Conservation (phyloP, 2,888 invertebrate genomes). For the Drosophila monieri region DNA sequence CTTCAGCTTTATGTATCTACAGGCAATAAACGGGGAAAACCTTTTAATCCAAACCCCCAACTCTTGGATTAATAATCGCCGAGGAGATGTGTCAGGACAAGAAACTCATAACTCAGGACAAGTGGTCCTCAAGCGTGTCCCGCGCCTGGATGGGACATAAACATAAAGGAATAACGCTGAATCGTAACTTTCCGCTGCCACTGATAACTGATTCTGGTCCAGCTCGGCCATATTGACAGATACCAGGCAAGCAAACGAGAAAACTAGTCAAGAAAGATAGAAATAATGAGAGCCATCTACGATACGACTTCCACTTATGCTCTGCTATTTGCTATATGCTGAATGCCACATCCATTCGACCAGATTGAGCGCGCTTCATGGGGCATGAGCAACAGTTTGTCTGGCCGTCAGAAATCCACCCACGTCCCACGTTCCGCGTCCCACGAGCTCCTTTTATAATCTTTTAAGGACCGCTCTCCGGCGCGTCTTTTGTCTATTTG, state of each 20-base stretch:
- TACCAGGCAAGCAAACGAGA: slow-evolving; percentile 8
- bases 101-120: slow-evolving; percentile 37
- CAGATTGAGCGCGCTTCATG: slow-evolving; percentile 17
- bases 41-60: background rate
- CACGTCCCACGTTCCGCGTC: slow-evolving; percentile 3
- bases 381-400: slow-evolving; percentile 44
- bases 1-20: background rate
- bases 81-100: slow-evolving; percentile 29
- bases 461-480: slow-evolving; percentile 66
- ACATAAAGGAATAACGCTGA: slow-evolving; percentile 43
- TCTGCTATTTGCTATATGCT: slow-evolving; percentile 4
- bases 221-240: slow-evolving; percentile 28
- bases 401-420: slow-evolving; percentile 38
- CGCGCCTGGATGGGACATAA: slow-evolving; percentile 33
- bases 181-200: slow-evolving; percentile 29
- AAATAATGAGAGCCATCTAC: slow-evolving; percentile 42
- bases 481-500: slow-evolving; percentile 68
- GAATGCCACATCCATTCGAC: background rate
- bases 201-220: slow-evolving; percentile 35
- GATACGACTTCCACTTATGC: slow-evolving; percentile 37
- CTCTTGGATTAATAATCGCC: background rate
- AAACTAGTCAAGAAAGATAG: slow-evolving; percentile 5
- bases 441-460: slow-evolving; percentile 59
- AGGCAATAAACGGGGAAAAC: background rate
- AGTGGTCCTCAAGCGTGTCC: slow-evolving; percentile 17